phyloP scores from a whole-genome alignment of 1,140 invertebrate species.

The Papilio aristodemus region DNA sequence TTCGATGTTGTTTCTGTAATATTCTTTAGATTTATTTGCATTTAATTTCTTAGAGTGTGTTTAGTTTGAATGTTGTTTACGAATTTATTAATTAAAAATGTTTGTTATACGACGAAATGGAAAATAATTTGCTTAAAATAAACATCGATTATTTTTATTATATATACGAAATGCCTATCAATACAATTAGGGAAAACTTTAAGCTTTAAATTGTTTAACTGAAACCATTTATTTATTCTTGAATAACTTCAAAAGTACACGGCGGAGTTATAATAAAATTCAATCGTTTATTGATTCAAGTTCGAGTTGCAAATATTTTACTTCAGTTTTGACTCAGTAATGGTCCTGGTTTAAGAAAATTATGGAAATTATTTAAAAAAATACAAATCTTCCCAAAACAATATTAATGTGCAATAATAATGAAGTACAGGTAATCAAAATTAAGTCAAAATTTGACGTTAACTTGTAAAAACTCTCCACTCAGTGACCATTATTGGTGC shows the following conservation, averaged over 20 bases:
- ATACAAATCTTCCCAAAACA: no score
- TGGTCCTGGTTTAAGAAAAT: no score
- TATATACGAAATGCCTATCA: constrained; percentile 40
- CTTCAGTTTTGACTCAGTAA: no score
- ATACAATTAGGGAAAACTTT: constrained; percentile 48
- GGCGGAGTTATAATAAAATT: constrained; percentile 35
- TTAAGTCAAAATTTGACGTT: no score
- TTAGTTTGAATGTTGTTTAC: constrained; percentile 39
- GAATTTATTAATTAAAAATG: constrained; percentile 46
- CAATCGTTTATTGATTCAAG: not conserved
- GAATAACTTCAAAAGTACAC: constrained; percentile 39
- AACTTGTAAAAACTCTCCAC: no score
- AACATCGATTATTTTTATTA: constrained; percentile 39
- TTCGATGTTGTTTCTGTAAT: constrained; percentile 57
- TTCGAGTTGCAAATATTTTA: no score
- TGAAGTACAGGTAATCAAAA: no score
- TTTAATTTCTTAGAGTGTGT: constrained; percentile 44
- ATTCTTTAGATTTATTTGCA: constrained; percentile 57
- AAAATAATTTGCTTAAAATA: constrained; percentile 37
- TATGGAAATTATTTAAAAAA: no score
- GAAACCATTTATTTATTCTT: constrained; percentile 7
- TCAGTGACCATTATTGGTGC: no score
- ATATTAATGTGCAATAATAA: no score
- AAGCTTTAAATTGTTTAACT: constrained; percentile 61
- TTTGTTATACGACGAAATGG: constrained; percentile 37